Evolutionary conservation across 2,888 invertebrate species (phyloP), one percentile per base, ranked within the genome.

Genomic region (Agrochola circellaris): DNA sequence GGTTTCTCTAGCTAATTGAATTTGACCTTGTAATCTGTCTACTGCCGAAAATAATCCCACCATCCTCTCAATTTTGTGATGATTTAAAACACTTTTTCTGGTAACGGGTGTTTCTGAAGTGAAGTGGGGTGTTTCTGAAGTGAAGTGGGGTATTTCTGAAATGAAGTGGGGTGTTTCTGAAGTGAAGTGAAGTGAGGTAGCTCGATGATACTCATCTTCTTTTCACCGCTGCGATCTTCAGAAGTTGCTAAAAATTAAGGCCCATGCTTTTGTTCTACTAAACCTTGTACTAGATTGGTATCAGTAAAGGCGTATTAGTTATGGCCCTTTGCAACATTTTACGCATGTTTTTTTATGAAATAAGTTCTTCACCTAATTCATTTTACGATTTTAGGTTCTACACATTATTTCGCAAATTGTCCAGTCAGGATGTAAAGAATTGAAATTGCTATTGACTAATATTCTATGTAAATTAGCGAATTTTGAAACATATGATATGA

Each of bases 401-500:
- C 93, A 94, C 76, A 87, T 91, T 3, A 90, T 94, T 45, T 90
- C 91, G 30, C 89, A 85, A 66, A 89, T 95, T 51, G 81, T 93
- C 60, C 82, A 89, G 74, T 87, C 89, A n/a, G 90, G 90, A n/a
- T 93, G 92, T 79, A 87, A 83, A 9, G 95, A 95, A 88, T 81
- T 93, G 38, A 92, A 93, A 78, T 79, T 93, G 73, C 73, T 93
- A 15, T 73, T 94, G 45, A 91, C 93, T 20, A 89, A 92, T 74
- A 83, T 93, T 58, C 84, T 95, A 78, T 94, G 93, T 81, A 91
- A 92, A 87, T 84, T 95, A 45, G 87, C 91, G 0, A 82, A 86
- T 67, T 81, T 81, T 51, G 83, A 89, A 70, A 79, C 88, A 15
- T 81, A 84, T 38, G 91, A 91, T 78, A 86, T 88, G 76, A 89